phyloP scores from a whole-genome alignment of 2,113 vertebrate genomes.

The Bettongia penicillata region DNA sequence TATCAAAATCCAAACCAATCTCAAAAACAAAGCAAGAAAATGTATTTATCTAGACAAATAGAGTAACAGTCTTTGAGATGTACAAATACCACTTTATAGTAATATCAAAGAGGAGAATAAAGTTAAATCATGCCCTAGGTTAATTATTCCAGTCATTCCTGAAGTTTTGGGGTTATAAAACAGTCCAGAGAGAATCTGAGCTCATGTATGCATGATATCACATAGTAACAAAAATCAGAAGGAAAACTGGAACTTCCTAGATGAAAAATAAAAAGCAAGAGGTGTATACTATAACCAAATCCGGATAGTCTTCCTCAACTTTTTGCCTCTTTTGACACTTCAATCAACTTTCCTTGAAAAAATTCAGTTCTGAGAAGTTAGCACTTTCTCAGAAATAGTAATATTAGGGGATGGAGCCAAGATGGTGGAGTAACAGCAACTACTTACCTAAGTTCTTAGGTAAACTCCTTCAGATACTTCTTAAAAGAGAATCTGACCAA shows the following conservation, averaged over 20 bases:
- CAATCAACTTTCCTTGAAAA: not conserved
- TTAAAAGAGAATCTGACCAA: too few relatives aligned
- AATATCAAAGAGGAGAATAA: constrained; percentile 34
- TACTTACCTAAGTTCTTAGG: too few relatives aligned
- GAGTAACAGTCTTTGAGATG: not conserved
- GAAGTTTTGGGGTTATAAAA: constrained; percentile 61
- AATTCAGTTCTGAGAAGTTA: not conserved
- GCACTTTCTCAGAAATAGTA: not conserved
- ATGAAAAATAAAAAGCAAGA: not conserved
- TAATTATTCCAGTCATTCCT: constrained; percentile 73
- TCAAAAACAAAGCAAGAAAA: not conserved
- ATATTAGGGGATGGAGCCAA: not conserved
- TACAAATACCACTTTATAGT: not conserved
- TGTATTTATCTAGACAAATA: not conserved
- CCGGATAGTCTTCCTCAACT: not conserved
- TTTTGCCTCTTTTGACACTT: not conserved
- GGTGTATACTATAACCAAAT: not conserved
- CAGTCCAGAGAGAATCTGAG: constrained; percentile 66
- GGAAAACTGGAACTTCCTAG: constrained; percentile 51
- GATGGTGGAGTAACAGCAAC: too few relatives aligned
- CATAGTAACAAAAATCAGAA: constrained; percentile 48
- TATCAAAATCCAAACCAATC: constrained; percentile 23
- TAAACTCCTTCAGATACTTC: too few relatives aligned
- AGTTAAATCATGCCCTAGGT: constrained; percentile 10
- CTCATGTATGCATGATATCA: constrained; percentile 62